These are phyloP conservation scores for Odontamblyopus rebecca DNA, from an alignment of 2,797 vertebrate species.

Conservation along the genomic window DNA sequence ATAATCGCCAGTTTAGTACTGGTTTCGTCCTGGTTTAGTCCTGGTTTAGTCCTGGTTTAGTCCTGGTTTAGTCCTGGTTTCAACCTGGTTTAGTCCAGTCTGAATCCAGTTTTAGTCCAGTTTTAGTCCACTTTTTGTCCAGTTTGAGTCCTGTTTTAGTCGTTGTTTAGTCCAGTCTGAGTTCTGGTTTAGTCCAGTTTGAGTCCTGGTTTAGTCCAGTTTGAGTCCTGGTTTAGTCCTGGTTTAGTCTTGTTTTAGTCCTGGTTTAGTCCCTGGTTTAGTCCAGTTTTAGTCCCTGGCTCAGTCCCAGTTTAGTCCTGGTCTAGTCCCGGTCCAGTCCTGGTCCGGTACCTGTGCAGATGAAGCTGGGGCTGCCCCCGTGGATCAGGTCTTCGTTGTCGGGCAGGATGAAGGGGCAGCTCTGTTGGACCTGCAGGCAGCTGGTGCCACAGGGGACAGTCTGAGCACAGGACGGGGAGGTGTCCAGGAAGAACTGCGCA, in stretches of 20 bases:
- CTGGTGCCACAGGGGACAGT: constrained; percentile 97
- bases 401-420: constrained; percentile 97
- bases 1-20: too few species aligned
- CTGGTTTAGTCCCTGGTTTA: not conserved
- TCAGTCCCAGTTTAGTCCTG: not conserved
- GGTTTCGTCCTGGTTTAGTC: too few species aligned
- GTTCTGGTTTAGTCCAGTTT: too few species aligned
- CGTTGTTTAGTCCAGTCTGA: too few species aligned
- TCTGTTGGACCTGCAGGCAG: constrained; percentile 98
- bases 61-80: too few species aligned
- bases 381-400: constrained; percentile 98
- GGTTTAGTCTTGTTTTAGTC: not conserved
- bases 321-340: not conserved
- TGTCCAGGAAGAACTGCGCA: constrained; percentile 97
- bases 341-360: constrained; percentile 86
- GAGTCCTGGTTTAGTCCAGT: too few species aligned
- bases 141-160: too few species aligned
- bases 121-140: too few species aligned
- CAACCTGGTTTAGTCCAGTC: not conserved
- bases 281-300: too few species aligned
- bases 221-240: not conserved
- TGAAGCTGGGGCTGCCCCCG: constrained; percentile 98
- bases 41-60: too few species aligned
- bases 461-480: constrained; percentile 92
- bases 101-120: too few species aligned